Evolutionary conservation across 1,140 invertebrate species (phyloP).

Genomic region (Palaemon carinicauda): DNA sequence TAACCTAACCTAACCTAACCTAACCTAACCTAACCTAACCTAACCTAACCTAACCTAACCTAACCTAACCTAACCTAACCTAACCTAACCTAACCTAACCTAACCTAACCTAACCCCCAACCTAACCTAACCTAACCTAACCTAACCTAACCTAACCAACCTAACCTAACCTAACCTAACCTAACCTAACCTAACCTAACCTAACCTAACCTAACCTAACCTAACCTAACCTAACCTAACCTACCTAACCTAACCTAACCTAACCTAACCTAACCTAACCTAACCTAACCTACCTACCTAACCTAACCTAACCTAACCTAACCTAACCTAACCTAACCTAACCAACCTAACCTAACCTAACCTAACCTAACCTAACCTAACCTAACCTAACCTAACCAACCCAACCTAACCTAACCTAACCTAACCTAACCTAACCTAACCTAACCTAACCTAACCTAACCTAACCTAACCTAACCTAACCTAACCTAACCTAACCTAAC

Average conservation of each 20-base stretch:
- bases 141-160: not conserved
- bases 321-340: not conserved
- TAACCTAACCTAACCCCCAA: not conserved
- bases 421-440: not conserved
- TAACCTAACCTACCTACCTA: not conserved
- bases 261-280: not conserved
- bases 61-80: too few species aligned
- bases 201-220: not conserved
- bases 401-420: not conserved
- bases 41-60: too few species aligned
- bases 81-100: not conserved
- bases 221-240: not conserved
- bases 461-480: not conserved
- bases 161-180: not conserved
- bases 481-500: not conserved
- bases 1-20: not conserved
- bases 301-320: not conserved
- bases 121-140: not conserved
- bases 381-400: not conserved
- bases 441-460: not conserved
- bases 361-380: not conserved
- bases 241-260: not conserved
- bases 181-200: not conserved
- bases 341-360: not conserved
- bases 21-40: not conserved